Conservation (phyloP, 1,140 invertebrate genomes). For the Vanessa atalanta region DNA sequence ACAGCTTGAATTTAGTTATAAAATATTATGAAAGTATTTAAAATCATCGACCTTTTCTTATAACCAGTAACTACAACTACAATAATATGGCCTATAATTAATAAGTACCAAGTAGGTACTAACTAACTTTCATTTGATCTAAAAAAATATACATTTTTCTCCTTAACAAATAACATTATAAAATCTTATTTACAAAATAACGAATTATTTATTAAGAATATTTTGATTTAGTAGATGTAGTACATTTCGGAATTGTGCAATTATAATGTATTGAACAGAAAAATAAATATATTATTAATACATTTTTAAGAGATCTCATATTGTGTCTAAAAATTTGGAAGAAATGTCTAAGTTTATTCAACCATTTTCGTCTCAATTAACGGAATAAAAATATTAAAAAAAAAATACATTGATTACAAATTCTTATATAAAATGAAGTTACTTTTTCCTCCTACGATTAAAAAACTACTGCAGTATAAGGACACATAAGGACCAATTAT, state of each 20-base stretch:
- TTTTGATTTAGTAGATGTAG: conserved; percentile 10
- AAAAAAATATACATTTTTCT: conserved; percentile 3
- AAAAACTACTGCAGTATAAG: no score
- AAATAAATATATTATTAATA: no score
- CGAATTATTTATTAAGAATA: background rate
- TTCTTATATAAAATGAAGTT: no score
- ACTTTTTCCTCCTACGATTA: no score
- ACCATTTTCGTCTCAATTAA: background rate
- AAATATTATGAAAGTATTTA: background rate
- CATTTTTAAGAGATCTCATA: no score
- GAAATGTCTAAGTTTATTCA: background rate
- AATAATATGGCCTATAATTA: background rate
- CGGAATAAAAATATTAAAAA: background rate
- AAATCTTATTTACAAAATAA: conserved; percentile 20
- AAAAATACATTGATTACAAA: no score
- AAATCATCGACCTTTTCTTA: background rate
- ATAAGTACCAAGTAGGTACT: background rate
- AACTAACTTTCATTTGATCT: background rate
- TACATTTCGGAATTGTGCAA: background rate
- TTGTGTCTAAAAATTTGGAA: no score
- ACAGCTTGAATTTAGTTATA: no score
- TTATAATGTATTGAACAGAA: background rate
- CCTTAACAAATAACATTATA: conserved; percentile 1
- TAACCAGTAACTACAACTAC: background rate
- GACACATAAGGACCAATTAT: no score